A percentile compares a stretch with the other conserved stretches of the same genome.
phyloP scores from a whole-genome alignment of 2,113 vertebrate genomes.

The Cathartes aura region DNA sequence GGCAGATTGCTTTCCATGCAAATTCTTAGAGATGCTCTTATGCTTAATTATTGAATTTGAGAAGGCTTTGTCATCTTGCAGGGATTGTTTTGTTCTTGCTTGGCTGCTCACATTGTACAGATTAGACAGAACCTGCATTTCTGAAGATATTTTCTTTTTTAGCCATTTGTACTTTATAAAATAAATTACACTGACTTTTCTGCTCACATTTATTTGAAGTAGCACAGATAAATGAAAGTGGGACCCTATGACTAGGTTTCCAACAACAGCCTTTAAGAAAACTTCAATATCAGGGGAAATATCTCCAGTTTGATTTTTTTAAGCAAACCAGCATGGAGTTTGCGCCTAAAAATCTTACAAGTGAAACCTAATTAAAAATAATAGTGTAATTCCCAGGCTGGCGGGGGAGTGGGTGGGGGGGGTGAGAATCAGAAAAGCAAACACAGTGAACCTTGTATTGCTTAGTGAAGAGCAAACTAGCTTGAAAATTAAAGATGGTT shows the following conservation, averaged over 20 bases:
- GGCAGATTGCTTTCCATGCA: background rate
- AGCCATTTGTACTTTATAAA: background rate
- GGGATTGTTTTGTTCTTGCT: constrained; percentile 47
- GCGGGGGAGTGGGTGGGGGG: no score
- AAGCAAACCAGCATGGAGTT: background rate
- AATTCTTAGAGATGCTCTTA: constrained; percentile 25
- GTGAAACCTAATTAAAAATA: constrained; percentile 10
- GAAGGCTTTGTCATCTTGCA: constrained; percentile 57
- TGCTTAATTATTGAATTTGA: constrained; percentile 49
- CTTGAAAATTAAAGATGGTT: background rate
- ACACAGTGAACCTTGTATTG: background rate
- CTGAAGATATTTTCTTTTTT: constrained; percentile 26
- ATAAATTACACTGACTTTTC: background rate
- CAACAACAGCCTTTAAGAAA: constrained; percentile 5
- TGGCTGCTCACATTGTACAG: constrained; percentile 33
- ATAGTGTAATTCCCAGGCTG: background rate
- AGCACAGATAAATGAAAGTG: background rate
- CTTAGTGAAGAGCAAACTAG: background rate
- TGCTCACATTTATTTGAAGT: background rate
- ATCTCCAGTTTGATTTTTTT: background rate
- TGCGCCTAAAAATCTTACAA: constrained; percentile 4
- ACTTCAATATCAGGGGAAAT: background rate
- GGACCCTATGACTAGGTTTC: background rate
- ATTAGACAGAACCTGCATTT: constrained; percentile 49
- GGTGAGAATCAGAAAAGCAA: background rate